Evolutionary conservation across 2,888 invertebrate genomes (phyloP).

Genomic region (Scelioninae gen. 2): DNA sequence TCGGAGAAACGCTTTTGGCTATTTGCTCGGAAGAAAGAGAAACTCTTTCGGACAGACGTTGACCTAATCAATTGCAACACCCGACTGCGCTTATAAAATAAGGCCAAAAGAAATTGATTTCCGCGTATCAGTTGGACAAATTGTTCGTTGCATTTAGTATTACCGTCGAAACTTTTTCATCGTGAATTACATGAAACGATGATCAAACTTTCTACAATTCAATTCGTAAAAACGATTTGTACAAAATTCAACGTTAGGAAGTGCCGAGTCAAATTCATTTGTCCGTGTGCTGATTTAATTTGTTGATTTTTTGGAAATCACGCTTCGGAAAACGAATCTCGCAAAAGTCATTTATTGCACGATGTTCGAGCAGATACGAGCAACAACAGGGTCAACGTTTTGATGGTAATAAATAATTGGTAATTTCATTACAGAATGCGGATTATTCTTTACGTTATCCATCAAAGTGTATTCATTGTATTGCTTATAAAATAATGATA

Average conservation of each 20-base stretch:
- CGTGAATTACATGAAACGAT: neutral
- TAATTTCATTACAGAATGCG: no score
- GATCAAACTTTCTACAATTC: conserved; percentile 13
- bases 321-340: no score
- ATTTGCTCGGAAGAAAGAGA: conserved; percentile 45
- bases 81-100: conserved; percentile 34
- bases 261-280: no score
- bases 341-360: no score
- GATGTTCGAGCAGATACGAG: no score
- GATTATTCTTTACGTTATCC: no score
- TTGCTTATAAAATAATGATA: no score
- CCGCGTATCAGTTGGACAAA: conserved; percentile 26
- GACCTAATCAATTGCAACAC: conserved; percentile 44
- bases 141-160: conserved; percentile 24
- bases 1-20: conserved; percentile 47
- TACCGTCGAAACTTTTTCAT: neutral
- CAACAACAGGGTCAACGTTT: no score
- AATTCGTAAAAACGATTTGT: conserved; percentile 5
- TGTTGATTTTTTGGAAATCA: no score
- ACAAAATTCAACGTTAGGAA: neutral
- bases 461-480: no score
- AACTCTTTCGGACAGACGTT: conserved; percentile 36
- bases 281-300: no score
- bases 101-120: conserved; percentile 39
- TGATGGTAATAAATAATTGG: no score